A percentile compares a stretch with the other conserved stretches of the same genome.
phyloP scores from a whole-genome alignment of 2,888 invertebrate species.

The Nezara viridula region DNA sequence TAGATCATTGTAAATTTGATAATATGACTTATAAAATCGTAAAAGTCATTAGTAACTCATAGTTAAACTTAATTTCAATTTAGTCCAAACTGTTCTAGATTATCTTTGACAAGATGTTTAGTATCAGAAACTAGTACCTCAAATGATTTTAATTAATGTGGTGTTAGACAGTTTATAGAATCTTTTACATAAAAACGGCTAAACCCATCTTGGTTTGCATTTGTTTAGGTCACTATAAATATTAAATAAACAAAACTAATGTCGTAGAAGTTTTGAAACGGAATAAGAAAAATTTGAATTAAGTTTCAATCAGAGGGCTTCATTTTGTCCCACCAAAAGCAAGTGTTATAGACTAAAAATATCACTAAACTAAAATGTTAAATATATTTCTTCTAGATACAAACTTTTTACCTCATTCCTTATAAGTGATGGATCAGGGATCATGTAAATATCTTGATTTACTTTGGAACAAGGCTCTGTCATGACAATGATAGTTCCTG shows the following conservation, averaged over 20 bases:
- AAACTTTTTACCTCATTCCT: conserved; percentile 1
- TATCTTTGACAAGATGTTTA: too few relatives aligned
- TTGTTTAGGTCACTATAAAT: neutral
- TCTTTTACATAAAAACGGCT: too few relatives aligned
- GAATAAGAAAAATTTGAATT: neutral
- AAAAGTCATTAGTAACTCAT: too few relatives aligned
- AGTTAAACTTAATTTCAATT: too few relatives aligned
- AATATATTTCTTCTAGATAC: neutral
- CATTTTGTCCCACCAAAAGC: neutral
- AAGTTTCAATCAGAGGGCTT: too few relatives aligned
- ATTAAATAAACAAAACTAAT: neutral
- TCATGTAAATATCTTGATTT: neutral
- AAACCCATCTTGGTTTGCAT: too few relatives aligned
- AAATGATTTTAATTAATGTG: too few relatives aligned
- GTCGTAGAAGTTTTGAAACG: neutral
- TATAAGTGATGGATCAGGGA: neutral
- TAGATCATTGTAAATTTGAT: too few relatives aligned
- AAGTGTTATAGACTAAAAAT: neutral
- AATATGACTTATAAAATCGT: too few relatives aligned
- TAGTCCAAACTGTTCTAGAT: too few relatives aligned
- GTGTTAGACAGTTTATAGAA: too few relatives aligned
- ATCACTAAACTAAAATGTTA: neutral
- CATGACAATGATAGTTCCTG: conserved; percentile 61
- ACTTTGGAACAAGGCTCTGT: neutral
- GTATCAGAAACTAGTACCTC: too few relatives aligned